Evolutionary conservation across 1,140 invertebrate species (phyloP), one percentile per base, ranked within the genome.

Genomic region (Bombyx mori): DNA sequence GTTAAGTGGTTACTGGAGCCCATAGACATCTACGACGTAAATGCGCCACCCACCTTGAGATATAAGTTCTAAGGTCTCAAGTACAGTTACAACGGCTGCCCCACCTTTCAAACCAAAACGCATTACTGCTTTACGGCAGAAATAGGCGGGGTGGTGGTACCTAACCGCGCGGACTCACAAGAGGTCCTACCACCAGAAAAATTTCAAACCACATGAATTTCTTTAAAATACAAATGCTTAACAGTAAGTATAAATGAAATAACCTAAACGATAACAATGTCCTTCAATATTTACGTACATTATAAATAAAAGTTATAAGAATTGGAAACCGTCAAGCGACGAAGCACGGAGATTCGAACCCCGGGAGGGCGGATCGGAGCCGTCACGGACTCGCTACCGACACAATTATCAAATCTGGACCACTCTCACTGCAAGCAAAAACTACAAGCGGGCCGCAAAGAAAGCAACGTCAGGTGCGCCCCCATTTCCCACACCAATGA

Each of bases 381-480:
- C 73, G 80, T 79, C 77, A 81, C 80, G 74, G 75, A 71, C 66
- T 66, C 72, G 77, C 82, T 81, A 85, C 82, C 79, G 74, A 69
- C 78, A 75, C 77, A 81, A 86, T 83, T 83, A 86, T 80, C 74
- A 73, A 73, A 83, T 83, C 75, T 82, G 80, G 83, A 83, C 74
- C 83, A 86, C 83, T 86, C 83, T 86, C 83, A 82, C 83, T 86
- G 77, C 26, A 76, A 78, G 82, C 81, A 86, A 86, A 86, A 86
- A 86, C 79, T 83, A 77, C 75, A 51, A 73, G 62, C 81, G 80
- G 70, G 75, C 80, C 72, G 72, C 71, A 84, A 84, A 82, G 79
- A 84, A 82, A 82, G 75, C 78, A 79, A 70, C 75, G 76, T 81
- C 79, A 82, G 81, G 81, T 83, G 79, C 81, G 78, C 68, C 75